These are phyloP conservation scores for Rhyacophila evoluta DNA, from an alignment of 2,888 invertebrate genomes.

Conservation along the genomic window DNA sequence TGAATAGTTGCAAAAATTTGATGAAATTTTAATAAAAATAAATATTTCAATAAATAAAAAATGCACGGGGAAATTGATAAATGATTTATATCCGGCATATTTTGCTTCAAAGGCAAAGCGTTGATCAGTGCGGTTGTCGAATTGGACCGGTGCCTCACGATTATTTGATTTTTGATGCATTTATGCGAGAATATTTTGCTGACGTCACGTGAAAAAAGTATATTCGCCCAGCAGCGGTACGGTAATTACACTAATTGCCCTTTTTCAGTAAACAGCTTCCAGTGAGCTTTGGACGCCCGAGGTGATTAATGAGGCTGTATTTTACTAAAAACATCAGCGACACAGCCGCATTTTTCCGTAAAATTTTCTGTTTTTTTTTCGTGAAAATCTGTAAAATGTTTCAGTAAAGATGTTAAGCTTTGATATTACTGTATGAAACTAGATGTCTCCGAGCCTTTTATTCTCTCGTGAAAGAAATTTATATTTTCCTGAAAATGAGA, in stretches of 20 bases:
- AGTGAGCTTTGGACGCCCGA: slow-evolving; percentile 32
- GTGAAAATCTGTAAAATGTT: slow-evolving; percentile 34
- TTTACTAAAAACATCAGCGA: slow-evolving; percentile 49
- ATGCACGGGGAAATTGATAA: too few relatives aligned
- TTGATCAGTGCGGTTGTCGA: not conserved
- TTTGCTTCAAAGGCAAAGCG: too few relatives aligned
- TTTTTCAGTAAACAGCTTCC: slow-evolving; percentile 50
- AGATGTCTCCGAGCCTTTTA: not conserved
- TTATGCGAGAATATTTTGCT: slow-evolving; percentile 39
- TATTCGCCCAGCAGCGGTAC: slow-evolving; percentile 19
- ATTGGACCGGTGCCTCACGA: not conserved
- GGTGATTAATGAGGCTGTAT: slow-evolving; percentile 50
- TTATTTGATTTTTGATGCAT: slow-evolving; percentile 39
- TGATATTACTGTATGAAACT: not conserved
- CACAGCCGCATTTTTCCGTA: slow-evolving; percentile 26
- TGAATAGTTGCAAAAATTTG: too few relatives aligned
- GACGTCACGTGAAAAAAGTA: slow-evolving; percentile 34
- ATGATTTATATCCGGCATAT: too few relatives aligned
- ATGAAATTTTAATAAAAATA: too few relatives aligned
- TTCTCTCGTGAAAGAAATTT: not conserved
- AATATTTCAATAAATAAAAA: too few relatives aligned
- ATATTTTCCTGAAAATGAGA: not conserved
- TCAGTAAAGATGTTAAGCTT: slow-evolving; percentile 26
- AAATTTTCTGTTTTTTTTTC: not conserved
- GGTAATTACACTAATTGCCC: slow-evolving; percentile 54